Evolutionary conservation across 2,113 vertebrate species (phyloP).

Genomic region (Scortum barcoo): DNA sequence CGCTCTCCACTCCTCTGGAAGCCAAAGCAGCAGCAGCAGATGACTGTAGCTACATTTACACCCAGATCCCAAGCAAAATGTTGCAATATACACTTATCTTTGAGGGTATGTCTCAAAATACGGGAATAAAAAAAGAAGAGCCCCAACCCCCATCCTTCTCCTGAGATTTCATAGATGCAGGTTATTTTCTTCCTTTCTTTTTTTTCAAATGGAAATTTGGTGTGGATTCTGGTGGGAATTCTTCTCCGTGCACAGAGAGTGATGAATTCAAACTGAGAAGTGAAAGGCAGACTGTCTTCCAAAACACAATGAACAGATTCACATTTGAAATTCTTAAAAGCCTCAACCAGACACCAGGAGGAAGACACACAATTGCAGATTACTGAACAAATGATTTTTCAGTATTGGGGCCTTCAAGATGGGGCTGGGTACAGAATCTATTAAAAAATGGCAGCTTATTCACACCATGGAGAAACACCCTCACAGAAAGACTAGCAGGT

Average conservation of each 20-base stretch:
- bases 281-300: conserved; percentile 13
- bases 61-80: conserved; percentile 30
- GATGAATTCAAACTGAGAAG: conserved; percentile 7
- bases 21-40: conserved; percentile 33
- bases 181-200: too few relatives aligned
- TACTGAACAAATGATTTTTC: neutral
- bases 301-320: neutral
- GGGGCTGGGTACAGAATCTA: neutral
- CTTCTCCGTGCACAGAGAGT: neutral
- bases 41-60: conserved; percentile 16
- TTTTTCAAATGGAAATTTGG: conserved; percentile 16
- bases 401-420: neutral
- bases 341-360: neutral
- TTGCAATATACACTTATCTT: neutral
- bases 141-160: neutral
- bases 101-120: conserved; percentile 10
- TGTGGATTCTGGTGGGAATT: conserved; percentile 8
- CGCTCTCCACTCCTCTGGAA: conserved; percentile 39
- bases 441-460: neutral
- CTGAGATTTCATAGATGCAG: neutral
- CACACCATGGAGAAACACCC: neutral
- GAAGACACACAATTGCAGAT: conserved; percentile 5
- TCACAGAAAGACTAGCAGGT: neutral
- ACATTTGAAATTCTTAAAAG: neutral
- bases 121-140: neutral